Conservation (phyloP, 2,888 invertebrate genomes). For the Eupsilia transversa region DNA sequence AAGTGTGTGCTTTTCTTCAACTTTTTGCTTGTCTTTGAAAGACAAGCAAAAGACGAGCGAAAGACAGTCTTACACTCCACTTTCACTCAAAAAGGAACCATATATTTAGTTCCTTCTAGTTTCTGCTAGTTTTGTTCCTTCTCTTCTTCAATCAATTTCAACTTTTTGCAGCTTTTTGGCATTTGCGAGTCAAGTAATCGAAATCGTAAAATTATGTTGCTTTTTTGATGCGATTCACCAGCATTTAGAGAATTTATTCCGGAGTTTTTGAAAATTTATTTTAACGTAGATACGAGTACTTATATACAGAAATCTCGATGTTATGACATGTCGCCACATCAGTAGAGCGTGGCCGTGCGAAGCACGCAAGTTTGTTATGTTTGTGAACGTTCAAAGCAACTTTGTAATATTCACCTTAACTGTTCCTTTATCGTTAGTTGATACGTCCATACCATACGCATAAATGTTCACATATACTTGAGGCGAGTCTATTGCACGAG, state of each 20-base stretch:
- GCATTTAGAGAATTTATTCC: not conserved
- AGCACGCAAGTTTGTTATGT: not conserved
- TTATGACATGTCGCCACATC: not conserved
- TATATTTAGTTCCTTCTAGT: no score
- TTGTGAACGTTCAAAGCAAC: not conserved
- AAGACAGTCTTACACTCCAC: no score
- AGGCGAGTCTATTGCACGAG: slow-evolving; percentile 83
- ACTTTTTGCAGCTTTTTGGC: not conserved
- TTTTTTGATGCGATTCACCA: not conserved
- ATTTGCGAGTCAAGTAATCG: not conserved
- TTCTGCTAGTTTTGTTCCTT: not conserved
- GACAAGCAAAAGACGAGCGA: no score
- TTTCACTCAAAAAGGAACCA: not conserved
- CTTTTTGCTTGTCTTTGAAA: not conserved
- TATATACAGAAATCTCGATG: not conserved
- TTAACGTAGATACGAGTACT: not conserved
- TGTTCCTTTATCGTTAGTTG: slow-evolving; percentile 52
- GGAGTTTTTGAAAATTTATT: not conserved
- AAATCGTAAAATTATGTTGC: not conserved
- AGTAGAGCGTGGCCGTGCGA: not conserved
- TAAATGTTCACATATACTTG: slow-evolving; percentile 81
- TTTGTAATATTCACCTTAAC: slow-evolving; percentile 63
- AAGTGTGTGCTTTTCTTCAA: not conserved
- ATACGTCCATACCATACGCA: slow-evolving; percentile 83
- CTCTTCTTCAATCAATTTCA: not conserved